Base-by-base conservation (phyloP, 2,797 vertebrate genomes). In the Taeniopygia guttata region DNA sequence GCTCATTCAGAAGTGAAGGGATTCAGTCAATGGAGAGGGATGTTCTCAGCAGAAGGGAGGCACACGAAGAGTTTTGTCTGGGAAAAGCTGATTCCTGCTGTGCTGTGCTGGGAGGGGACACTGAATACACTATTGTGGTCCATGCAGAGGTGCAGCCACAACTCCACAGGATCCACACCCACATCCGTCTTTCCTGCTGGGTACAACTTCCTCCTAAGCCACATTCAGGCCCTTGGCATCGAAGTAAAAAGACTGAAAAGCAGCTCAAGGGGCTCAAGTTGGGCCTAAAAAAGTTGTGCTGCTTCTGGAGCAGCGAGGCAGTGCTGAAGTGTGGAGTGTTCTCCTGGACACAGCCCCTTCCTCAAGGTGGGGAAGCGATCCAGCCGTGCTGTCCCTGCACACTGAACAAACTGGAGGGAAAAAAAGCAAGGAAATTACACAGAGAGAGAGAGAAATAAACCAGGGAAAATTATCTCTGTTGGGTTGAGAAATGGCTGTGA, bases 181-280 rank as follows among this genome's bases (percentile, higher is more conserved):
- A 52, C 55, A n/a, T 52, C 83, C 55, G 42, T 58, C 46, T 60
- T 46, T 52, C 20, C 46, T 20, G 21, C 46, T 54, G 54, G 42
- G 32, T 58, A 14, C 30, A 13, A 13, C 14, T 77, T 74, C 49
- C 46, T 79, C 51, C 62, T 54, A 27, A 78, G 9, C 58, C n/a
- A 25, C 0, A 0, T 51, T 17, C n/a, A 66, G 42, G 36, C 43
- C 30, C 10, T 73, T 23, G 4, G 26, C 29, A 25, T 26, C 42
- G 13, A 55, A 26, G 36, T 25, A 25, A n/a, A 81, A 82, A 42
- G 25, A 46, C 21, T 72, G 52, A 42, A 72, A 87, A 84, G 40
- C 43, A 36, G 30, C 21, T 89, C 27, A 30, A 29, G 56, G 43
- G 48, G 45, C 26, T 94, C 10, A 25, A 7, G 48, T 9, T 38